Conservation (phyloP, 2,888 invertebrate genomes). For the Scaptomyza reducta region DNA sequence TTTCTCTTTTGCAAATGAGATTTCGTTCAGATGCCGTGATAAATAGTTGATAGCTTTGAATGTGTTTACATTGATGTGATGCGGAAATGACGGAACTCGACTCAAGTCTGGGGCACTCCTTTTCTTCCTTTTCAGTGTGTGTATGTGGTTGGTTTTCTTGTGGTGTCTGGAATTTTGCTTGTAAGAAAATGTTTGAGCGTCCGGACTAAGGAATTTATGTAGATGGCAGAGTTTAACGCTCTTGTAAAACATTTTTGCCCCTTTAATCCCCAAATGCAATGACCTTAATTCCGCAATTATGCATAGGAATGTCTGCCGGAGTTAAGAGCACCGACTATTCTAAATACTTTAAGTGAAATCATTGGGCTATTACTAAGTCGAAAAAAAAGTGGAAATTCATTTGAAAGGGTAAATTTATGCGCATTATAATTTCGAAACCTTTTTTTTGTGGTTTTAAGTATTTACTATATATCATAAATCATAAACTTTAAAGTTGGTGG, state of each 20-base stretch:
- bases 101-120: conserved; percentile 18
- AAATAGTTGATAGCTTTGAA: conserved; percentile 76
- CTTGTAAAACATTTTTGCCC: conserved; percentile 19
- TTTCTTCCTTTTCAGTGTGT: conserved; percentile 1
- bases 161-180: conserved; percentile 56
- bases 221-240: conserved; percentile 14
- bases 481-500: neutral
- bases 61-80: conserved; percentile 66
- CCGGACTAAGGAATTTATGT: conserved; percentile 42
- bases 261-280: conserved; percentile 38
- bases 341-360: conserved; percentile 9
- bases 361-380: neutral
- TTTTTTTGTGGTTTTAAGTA: too few species aligned
- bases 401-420: neutral
- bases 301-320: conserved; percentile 23
- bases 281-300: conserved; percentile 47
- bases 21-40: conserved; percentile 73
- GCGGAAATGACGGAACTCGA: conserved; percentile 33
- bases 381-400: neutral
- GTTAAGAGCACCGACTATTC: conserved; percentile 2
- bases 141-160: conserved; percentile 13
- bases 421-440: too few species aligned
- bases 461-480: neutral
- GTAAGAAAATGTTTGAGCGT: conserved; percentile 37
- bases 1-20: conserved; percentile 69